These are phyloP conservation scores for Pinna nobilis DNA, from an alignment of 1,140 invertebrate species.

Conservation along the genomic window DNA sequence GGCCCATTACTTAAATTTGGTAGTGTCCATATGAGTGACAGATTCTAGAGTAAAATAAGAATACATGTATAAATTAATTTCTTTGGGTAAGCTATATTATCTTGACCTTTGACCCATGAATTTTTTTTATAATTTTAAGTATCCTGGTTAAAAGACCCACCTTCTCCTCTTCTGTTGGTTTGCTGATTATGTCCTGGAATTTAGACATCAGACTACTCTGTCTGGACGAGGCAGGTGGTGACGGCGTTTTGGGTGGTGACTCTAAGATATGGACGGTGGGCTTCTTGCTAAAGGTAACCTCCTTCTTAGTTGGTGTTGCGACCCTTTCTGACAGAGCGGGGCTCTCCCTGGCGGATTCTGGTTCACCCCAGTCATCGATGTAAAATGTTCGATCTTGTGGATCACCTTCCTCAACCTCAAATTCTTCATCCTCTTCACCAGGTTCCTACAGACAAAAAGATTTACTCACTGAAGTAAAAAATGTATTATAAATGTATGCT, in stretches of 20 bases:
- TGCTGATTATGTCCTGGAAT: conserved; percentile 62
- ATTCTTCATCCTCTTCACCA: conserved; percentile 31
- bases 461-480: too few species aligned
- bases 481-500: too few species aligned
- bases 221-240: conserved; percentile 16
- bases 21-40: too few species aligned
- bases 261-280: conserved; percentile 39
- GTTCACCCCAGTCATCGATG: conserved; percentile 54
- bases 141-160: neutral
- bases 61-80: neutral
- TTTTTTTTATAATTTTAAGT: neutral
- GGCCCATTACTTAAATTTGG: too few species aligned
- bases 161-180: conserved; percentile 42
- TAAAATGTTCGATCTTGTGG: conserved; percentile 17
- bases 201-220: conserved; percentile 56
- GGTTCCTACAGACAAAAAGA: too few species aligned
- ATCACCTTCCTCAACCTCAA: conserved; percentile 14
- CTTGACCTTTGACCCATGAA: neutral
- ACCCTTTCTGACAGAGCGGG: neutral
- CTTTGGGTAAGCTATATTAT: neutral
- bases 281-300: conserved; percentile 39
- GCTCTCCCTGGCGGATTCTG: conserved; percentile 38
- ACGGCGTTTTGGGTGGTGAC: conserved; percentile 20
- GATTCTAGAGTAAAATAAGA: too few species aligned
- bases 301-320: conserved; percentile 21